These are phyloP conservation scores for Drosophila quadrilineata DNA, from an alignment of 1,140 invertebrate species.

Conservation along the genomic window DNA sequence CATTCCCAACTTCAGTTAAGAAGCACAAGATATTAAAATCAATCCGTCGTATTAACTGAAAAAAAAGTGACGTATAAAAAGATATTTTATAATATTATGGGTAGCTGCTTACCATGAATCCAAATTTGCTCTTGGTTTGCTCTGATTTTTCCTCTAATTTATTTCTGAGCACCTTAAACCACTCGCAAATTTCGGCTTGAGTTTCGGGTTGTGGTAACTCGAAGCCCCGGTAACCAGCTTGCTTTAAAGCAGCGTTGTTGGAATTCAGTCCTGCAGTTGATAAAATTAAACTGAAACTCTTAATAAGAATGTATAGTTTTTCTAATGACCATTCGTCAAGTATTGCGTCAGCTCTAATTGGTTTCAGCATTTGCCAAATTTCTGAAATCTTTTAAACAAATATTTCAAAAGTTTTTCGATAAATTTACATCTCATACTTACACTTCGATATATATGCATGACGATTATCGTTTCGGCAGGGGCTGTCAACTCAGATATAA, in stretches of 20 bases:
- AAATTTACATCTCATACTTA: constrained; percentile 12
- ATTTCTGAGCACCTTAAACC: constrained; percentile 46
- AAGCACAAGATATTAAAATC: constrained; percentile 49
- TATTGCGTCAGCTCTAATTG: constrained; percentile 26
- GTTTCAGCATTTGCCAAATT: constrained; percentile 48
- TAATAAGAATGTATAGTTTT: constrained; percentile 37
- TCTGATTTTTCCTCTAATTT: constrained; percentile 43
- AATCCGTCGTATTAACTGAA: constrained; percentile 44
- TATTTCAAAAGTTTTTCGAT: background rate
- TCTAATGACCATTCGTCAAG: constrained; percentile 37
- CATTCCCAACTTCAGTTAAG: constrained; percentile 35
- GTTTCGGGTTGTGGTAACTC: constrained; percentile 28
- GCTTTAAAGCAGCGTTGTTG: constrained; percentile 30
- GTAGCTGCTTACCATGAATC: constrained; percentile 16
- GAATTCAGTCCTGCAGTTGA: constrained; percentile 33
- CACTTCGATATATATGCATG: constrained; percentile 56
- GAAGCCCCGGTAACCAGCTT: constrained; percentile 54
- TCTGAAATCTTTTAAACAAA: constrained; percentile 35
- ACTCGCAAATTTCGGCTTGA: constrained; percentile 26
- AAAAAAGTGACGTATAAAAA: background rate
- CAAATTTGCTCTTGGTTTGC: constrained; percentile 4
- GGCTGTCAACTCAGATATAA: constrained; percentile 28
- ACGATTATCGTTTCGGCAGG: constrained; percentile 3
- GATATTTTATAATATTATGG: background rate
- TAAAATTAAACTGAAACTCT: constrained; percentile 42